Base-by-base conservation (phyloP, 2,888 invertebrate species). In the Clivina fossor region DNA sequence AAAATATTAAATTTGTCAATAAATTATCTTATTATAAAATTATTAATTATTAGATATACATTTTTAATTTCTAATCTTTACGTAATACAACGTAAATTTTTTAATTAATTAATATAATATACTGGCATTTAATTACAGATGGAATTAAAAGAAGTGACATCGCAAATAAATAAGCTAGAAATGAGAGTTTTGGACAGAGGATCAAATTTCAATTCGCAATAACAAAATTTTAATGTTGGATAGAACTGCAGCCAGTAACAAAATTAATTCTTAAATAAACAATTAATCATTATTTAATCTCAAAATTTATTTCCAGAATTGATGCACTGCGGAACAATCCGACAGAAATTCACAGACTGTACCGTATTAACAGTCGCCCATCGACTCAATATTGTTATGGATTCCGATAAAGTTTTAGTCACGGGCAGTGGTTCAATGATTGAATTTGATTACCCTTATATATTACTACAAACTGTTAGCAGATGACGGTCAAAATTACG, bases 221-320 rank as follows among this genome's bases (percentile, higher is more conserved):
- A 93, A 92, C 72, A 84, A 83, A 62, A 86, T 95, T 61, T 78
- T 95, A 0, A 86, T 94, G 62, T 78, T 95, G 63, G 94, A 95
- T 69, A 94, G 95, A 73, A 94, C 94, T 11, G 94, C 94, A 0
- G 93, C 94, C 1, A 94, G 93, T 70, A 92, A 94, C 4, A 93
- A 95, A 3, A 5, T 15, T 2, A 4, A 11, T 15, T 19, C 16
- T 13, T 32, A n/a, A 41, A 11, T 9, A 9, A 40, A 18, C 7
- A 8, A 8, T 16, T 1, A 9, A 9, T 8, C n/a, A 13, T 35
- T 20, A 22, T 35, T 13, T 9, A n/a, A n/a, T n/a, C n/a, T 40
- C 4, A 8, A 4, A 13, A 5, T 40, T 4, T 28, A 22, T 59
- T 67, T 73, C 48, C 75, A 84, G 84, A 69, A 93, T 93, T 9